Evolutionary conservation across 2,888 invertebrate genomes (phyloP), one percentile per base, ranked within the genome.

Genomic region (Hydropsyche betteni): DNA sequence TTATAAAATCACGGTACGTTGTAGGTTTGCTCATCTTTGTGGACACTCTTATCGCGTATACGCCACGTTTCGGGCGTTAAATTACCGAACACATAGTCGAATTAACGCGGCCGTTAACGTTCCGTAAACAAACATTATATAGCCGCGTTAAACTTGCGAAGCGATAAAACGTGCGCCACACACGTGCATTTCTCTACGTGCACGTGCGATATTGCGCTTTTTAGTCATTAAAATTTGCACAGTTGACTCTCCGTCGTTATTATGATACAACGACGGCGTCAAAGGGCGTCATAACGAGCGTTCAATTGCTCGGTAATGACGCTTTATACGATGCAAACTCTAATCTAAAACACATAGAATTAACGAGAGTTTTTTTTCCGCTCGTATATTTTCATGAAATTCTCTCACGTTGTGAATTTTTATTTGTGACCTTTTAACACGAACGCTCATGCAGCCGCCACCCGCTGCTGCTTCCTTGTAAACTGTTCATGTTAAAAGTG

Each of bases 71-170:
- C 53, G 44, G 44, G 7, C 44, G 44, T 44, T 44, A 44, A 44
- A 44, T 44, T 44, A 44, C 44, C 44, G 44, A 58, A 58, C 58
- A 58, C 58, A 14, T 16, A 58, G 58, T 58, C 16, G 24, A 58
- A 58, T 58, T 58, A 58, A 16, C 58, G 16, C 24, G 8, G 24
- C 24, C 58, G 58, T 16, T 24, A 58, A 58, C 53, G 58, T 16
- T 16, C 24, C 58, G 58, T 16, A 58, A 58, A 58, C 53, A 24
- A 58, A 58, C 58, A 5, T 58, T 16, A 64, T 36, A 64, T 6
- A n/a, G 5, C 12, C 12, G 55, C 55, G 55, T 55, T 55, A 55
- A 55, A 55, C 16, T 55, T 16, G 55, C 55, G 55, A 55, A 55
- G n/a, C 16, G 55, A 14, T n/a, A 55, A 55, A 55, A 55, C 55